Conservation (phyloP, 1,140 invertebrate genomes). For the Neotoxoptera formosana region DNA sequence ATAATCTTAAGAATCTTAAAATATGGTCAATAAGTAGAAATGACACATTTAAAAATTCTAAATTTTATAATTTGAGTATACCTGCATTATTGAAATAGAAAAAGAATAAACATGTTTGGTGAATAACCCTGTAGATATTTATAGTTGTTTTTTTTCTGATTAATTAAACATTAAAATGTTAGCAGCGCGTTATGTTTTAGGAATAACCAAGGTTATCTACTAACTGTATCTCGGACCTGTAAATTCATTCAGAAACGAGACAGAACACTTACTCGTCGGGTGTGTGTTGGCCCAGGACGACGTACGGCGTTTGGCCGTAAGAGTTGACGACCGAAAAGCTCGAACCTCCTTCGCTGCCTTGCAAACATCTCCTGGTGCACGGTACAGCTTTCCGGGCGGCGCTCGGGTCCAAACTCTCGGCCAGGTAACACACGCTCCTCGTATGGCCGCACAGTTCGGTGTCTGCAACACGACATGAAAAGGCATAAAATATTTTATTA, state of each 20-base stretch:
- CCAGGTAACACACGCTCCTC: conserved; percentile 77
- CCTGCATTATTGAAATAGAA: too few relatives aligned
- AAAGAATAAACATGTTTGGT: too few relatives aligned
- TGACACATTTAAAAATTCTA: too few relatives aligned
- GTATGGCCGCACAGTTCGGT: conserved; percentile 77
- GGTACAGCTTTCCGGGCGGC: conserved; percentile 69
- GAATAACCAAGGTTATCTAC: too few relatives aligned
- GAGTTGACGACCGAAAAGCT: conserved; percentile 13
- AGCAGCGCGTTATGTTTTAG: too few relatives aligned
- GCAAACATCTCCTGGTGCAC: conserved; percentile 73
- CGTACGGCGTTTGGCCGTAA: conserved; percentile 25
- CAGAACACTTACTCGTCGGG: conserved; percentile 25
- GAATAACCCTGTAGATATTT: too few relatives aligned
- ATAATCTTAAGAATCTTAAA: too few relatives aligned
- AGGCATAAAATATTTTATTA: neutral
- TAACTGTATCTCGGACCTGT: neutral
- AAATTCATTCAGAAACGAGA: neutral
- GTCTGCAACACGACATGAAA: conserved; percentile 64
- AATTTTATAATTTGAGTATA: too few relatives aligned
- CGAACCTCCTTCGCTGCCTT: neutral
- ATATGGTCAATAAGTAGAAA: too few relatives aligned
- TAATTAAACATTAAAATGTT: too few relatives aligned
- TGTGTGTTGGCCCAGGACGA: conserved; percentile 15
- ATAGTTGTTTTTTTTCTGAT: too few relatives aligned
- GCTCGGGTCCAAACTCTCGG: conserved; percentile 70